Percentiles rank a stretch among this genome's conserved stretches.
Evolutionary conservation across 1,140 invertebrate genomes (phyloP).

Genomic region (Leptinotarsa lineolata): DNA sequence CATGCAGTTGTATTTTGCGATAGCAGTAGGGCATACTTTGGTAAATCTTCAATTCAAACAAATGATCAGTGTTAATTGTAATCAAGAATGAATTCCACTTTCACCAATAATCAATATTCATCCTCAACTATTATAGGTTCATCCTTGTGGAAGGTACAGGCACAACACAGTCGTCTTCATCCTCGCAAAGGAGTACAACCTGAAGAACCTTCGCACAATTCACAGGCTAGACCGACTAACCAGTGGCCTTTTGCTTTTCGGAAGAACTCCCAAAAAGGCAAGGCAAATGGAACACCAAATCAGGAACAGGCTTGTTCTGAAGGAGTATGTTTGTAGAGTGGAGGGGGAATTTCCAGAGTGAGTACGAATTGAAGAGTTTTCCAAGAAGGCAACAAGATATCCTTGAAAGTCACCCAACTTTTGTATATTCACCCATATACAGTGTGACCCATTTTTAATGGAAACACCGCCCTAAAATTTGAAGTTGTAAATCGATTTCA

Average conservation of each 20-base stretch:
- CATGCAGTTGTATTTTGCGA: no score
- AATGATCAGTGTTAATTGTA: no score
- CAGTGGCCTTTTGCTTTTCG: slow-evolving; percentile 92
- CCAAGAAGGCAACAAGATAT: no score
- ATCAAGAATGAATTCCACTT: no score
- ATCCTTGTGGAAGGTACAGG: slow-evolving; percentile 94
- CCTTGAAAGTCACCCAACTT: no score
- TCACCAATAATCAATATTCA: no score
- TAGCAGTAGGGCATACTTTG: no score
- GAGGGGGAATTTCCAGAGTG: slow-evolving; percentile 96
- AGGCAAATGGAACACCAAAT: slow-evolving; percentile 94
- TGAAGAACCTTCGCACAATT: slow-evolving; percentile 91
- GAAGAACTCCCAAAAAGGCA: slow-evolving; percentile 88
- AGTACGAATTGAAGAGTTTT: slow-evolving; percentile 57
- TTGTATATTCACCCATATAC: no score
- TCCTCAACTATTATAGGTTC: slow-evolving; percentile 67
- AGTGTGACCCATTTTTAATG: no score
- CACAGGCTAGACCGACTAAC: slow-evolving; percentile 91
- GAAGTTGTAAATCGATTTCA: no score
- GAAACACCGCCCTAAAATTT: no score
- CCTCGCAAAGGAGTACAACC: slow-evolving; percentile 92
- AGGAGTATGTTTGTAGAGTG: slow-evolving; percentile 96
- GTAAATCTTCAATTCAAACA: no score
- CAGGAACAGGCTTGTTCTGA: slow-evolving; percentile 85
- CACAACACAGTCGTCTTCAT: slow-evolving; percentile 97